Evolutionary conservation across 2,797 vertebrate species (phyloP), one percentile per base, ranked within the genome.

Genomic region (Phaenicophaeus curvirostris): DNA sequence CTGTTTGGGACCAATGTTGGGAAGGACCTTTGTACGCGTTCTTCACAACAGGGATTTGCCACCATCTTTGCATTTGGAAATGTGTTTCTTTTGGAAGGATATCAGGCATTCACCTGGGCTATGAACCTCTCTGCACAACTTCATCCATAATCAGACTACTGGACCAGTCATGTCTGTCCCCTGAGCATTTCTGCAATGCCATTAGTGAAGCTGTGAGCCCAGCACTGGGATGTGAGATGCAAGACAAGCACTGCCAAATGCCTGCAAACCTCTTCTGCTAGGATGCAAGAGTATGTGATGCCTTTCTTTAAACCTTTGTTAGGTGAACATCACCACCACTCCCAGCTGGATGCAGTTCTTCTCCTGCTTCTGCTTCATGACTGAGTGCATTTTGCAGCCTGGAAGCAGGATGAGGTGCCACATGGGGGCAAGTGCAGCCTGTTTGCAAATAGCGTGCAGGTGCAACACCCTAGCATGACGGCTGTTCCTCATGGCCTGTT

Each of bases 1-100:
- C 27, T 4, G 1, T 68, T 28, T 63, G 41, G 27, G 14, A 30
- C 8, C 19, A 46, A 11, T 0, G 0, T 0, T 50, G 51, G 51
- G 51, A 41, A 83, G 14, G 30, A 31, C 24, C 15, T 46, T 20
- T 15, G 8, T 24, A 2, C 0, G 0, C 30, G 13, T 48, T 53
- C 28, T 42, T 72, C 37, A 17, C 0, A 0, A 6, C 17, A 65
- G 72, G 53, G 8, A n/a, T 65, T 81, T 61, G 27, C 44, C 48
- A 62, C 39, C 41, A 13, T 14, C 25, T 18, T 58, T 57, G 28
- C 28, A 2, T 51, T 46, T 88, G 39, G 33, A 66, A 80, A 66
- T 0, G 0, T 8, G 13, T 28, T 90, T 17, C 1, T 80, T 63
- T 54, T 13, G 9, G 30, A 65, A 74, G 11, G 44, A 7, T 20